Conservation (phyloP, 2,113 vertebrate genomes). For the Mellivora capensis region DNA sequence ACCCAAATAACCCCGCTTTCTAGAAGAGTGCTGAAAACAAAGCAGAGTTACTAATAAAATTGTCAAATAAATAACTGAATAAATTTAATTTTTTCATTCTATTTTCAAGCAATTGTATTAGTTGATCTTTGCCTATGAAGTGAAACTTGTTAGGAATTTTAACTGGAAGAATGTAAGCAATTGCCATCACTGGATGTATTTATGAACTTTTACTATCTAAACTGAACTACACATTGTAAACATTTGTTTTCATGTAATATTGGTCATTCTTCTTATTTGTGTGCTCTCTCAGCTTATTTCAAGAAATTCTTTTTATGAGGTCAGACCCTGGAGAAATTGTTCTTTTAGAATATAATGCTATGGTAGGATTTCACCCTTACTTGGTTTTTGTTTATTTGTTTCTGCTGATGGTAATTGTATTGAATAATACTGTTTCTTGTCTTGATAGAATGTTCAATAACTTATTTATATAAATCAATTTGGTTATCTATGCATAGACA, state of each 20-base stretch:
- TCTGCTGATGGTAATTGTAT: background rate
- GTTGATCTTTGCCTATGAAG: background rate
- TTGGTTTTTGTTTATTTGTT: background rate
- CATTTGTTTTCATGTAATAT: background rate
- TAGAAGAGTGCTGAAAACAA: background rate
- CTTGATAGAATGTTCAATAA: background rate
- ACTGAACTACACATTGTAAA: background rate
- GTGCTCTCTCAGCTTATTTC: background rate
- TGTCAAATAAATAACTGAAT: background rate
- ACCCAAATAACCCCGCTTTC: background rate
- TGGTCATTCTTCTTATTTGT: background rate
- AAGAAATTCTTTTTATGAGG: background rate
- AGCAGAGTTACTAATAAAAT: background rate
- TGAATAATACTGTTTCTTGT: background rate
- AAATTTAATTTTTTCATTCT: background rate
- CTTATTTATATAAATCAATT: background rate
- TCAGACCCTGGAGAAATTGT: background rate
- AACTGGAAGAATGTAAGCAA: background rate
- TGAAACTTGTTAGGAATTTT: background rate
- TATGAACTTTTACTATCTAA: background rate
- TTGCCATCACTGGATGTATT: background rate
- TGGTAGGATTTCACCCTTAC: background rate
- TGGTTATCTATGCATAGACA: background rate
- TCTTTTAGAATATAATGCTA: background rate
- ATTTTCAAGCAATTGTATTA: background rate